Conservation (phyloP, 2,888 invertebrate species). For the Erebia palarica region DNA sequence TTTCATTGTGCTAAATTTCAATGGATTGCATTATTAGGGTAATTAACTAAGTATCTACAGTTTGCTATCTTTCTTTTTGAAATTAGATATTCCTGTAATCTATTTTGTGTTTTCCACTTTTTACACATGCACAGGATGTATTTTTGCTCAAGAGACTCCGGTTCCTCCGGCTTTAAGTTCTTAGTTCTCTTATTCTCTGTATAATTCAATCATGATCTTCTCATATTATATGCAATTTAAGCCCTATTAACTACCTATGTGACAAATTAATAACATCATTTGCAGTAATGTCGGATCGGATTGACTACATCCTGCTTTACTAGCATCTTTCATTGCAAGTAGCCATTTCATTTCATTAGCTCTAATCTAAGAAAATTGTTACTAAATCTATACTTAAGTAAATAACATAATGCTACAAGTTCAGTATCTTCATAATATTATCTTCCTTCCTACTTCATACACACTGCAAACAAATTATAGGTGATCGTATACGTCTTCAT, state of each 20-base stretch:
- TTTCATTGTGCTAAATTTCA: too few relatives aligned
- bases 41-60: too few relatives aligned
- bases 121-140: too few relatives aligned
- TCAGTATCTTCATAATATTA: conserved; percentile 12
- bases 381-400: not conserved
- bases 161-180: too few relatives aligned
- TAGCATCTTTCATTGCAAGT: conserved; percentile 14
- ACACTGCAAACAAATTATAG: conserved; percentile 20
- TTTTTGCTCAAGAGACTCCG: too few relatives aligned
- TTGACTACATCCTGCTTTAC: conserved; percentile 33
- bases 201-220: too few relatives aligned
- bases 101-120: too few relatives aligned
- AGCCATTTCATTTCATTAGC: conserved; percentile 31
- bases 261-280: conserved; percentile 17
- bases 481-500: not conserved
- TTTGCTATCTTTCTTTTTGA: too few relatives aligned
- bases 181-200: too few relatives aligned
- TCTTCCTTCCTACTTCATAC: conserved; percentile 17
- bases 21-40: too few relatives aligned
- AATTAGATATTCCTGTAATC: too few relatives aligned
- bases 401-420: conserved; percentile 14
- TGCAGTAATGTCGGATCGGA: conserved; percentile 24
- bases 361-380: conserved; percentile 28
- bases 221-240: not conserved
- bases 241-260: too few relatives aligned